Evolutionary conservation across 2,113 vertebrate species (phyloP).

Genomic region (Rhinoderma darwinii): DNA sequence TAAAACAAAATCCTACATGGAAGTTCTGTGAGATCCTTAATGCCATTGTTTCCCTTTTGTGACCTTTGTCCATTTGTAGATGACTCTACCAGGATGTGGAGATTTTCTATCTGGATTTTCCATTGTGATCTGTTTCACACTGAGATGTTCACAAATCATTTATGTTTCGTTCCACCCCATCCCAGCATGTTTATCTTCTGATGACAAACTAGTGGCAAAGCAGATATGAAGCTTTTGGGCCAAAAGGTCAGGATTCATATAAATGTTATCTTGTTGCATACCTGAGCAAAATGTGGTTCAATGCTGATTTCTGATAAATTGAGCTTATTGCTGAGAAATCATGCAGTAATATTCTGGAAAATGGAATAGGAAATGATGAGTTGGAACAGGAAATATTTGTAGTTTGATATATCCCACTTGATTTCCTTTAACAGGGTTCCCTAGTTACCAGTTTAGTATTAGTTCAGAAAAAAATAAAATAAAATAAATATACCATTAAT

Average conservation of each 20-base stretch:
- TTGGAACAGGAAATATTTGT: neutral
- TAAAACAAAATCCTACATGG: neutral
- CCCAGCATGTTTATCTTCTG: neutral
- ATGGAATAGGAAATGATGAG: neutral
- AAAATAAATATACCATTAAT: neutral
- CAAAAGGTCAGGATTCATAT: neutral
- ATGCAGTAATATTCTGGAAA: neutral
- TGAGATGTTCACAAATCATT: neutral
- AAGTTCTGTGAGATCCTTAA: neutral
- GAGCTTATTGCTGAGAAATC: neutral
- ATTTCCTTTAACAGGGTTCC: neutral
- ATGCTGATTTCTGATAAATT: neutral
- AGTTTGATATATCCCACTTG: neutral
- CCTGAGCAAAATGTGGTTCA: neutral
- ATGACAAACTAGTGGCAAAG: neutral
- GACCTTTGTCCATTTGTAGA: neutral
- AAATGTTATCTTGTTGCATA: neutral
- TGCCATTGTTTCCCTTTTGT: neutral
- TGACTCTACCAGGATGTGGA: neutral
- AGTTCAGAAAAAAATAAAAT: neutral
- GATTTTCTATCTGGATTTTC: neutral
- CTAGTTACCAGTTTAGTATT: neutral
- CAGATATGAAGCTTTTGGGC: neutral
- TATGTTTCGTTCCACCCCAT: neutral
- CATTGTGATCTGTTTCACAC: neutral